phyloP scores from a whole-genome alignment of 2,888 invertebrate species.

The Cerastis leucographa region DNA sequence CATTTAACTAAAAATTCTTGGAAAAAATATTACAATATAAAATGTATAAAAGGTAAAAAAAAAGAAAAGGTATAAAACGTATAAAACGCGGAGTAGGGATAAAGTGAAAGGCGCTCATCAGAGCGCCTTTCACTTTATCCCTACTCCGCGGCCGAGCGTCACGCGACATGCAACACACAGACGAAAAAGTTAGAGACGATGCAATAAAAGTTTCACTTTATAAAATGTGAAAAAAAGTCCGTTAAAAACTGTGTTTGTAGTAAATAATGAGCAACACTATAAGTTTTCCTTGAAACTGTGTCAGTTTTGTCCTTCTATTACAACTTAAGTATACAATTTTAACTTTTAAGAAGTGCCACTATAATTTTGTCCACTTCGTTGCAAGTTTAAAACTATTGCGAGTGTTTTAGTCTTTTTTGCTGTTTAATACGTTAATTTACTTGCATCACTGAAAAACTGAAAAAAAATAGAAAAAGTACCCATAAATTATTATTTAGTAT shows the following conservation, averaged over 20 bases:
- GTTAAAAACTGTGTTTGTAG: conserved; percentile 23
- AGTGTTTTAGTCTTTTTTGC: background rate
- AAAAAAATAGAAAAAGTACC: background rate
- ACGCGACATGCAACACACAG: too few relatives aligned
- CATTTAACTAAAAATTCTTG: too few relatives aligned
- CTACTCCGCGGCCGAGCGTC: too few relatives aligned
- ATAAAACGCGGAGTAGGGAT: too few relatives aligned
- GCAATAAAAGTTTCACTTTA: too few relatives aligned
- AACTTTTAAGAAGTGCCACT: conserved; percentile 18
- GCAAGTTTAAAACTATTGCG: conserved; percentile 9
- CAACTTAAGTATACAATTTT: conserved; percentile 40
- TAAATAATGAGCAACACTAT: conserved; percentile 29
- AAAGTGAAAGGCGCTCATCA: too few relatives aligned
- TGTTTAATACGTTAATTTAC: background rate
- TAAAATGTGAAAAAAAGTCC: conserved; percentile 30
- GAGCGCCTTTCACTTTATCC: too few relatives aligned
- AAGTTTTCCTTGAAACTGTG: conserved; percentile 35
- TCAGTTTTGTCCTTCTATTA: conserved; percentile 55
- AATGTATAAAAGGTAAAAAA: too few relatives aligned
- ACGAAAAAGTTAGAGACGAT: too few relatives aligned
- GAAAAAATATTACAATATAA: too few relatives aligned
- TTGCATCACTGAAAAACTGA: background rate
- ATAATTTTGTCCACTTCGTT: background rate
- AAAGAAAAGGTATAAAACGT: too few relatives aligned
- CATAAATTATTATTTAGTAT: background rate